Evolutionary conservation across 2,888 invertebrate genomes (phyloP), one percentile per base, ranked within the genome.

Genomic region (Drosophila vallismaia): DNA sequence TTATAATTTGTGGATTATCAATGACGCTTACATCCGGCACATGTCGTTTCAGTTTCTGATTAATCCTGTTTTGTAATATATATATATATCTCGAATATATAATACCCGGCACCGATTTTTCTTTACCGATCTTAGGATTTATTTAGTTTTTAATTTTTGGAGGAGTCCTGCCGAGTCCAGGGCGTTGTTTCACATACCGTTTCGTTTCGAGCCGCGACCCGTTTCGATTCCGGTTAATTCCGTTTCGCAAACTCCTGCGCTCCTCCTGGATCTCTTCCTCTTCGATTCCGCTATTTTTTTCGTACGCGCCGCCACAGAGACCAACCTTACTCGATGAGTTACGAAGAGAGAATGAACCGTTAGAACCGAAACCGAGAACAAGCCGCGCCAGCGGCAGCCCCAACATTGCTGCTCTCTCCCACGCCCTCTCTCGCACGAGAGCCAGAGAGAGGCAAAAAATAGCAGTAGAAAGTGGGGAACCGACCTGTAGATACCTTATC

Each of bases 131-230:
- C 40, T 55, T 29, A 28, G 29, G 33, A 7, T 29, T 62, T 54
- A n/a, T 36, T n/a, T 6, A n/a, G 33, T 33, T 33, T n/a, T 36
- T 36, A n/a, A n/a, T n/a, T n/a, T 36, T 36, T 36, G 2, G 12
- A 36, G 36, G 56, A 80, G 70, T 54, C 56, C 64, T 74, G 74
- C 71, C 36, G 36, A 80, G 68, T 82, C 78, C 81, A 73, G 86
- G 86, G 81, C 86, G 81, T 82, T 83, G 84, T 83, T 82, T 74
- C 81, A 77, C 80, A 86, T 86, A 83, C 80, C 86, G 86, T 76
- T 50, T 70, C 57, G 71, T 71, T 56, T 55, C 67, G 33, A 46
- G 19, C 51, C 63, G 45, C 59, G 80, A 77, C 60, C 53, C 79
- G 83, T 79, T 75, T 72, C 86, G 80, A 68, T 71, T 67, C 72